phyloP scores from a whole-genome alignment of 2,797 vertebrate genomes.

The Cossypha polioptera region DNA sequence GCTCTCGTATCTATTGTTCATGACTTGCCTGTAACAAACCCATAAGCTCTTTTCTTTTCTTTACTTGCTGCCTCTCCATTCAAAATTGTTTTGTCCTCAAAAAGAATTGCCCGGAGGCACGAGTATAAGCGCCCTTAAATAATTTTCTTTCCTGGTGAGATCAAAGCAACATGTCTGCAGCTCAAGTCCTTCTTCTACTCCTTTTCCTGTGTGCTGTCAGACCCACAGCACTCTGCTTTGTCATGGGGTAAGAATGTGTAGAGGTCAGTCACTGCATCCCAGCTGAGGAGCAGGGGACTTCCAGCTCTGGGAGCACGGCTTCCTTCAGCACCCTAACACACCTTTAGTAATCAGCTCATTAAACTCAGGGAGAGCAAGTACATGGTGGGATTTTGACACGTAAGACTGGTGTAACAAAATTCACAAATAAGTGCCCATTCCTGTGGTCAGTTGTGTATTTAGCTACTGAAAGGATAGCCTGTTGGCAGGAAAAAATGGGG shows the following conservation, averaged over 20 bases:
- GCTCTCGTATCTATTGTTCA: neutral
- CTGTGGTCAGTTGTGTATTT: neutral
- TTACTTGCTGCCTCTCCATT: neutral
- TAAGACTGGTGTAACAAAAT: neutral
- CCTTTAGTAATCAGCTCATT: neutral
- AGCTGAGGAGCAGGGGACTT: constrained; percentile 28
- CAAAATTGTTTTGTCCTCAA: neutral
- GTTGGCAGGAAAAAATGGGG: neutral
- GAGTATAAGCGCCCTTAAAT: neutral
- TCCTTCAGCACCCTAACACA: fast-evolving
- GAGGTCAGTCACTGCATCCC: neutral
- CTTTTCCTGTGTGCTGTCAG: neutral
- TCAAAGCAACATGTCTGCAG: neutral
- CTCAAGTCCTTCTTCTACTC: neutral
- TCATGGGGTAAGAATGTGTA: neutral
- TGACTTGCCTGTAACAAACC: neutral
- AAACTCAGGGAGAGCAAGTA: neutral
- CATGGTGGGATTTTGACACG: neutral
- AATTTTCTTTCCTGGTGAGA: neutral
- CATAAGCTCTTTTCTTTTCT: neutral
- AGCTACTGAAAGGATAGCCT: neutral
- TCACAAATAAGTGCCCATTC: neutral
- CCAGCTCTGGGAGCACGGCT: neutral
- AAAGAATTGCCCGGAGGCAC: neutral
- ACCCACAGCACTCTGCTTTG: neutral